Base-by-base conservation (phyloP, 1,140 invertebrate species). In the Solenopsis fugax region DNA sequence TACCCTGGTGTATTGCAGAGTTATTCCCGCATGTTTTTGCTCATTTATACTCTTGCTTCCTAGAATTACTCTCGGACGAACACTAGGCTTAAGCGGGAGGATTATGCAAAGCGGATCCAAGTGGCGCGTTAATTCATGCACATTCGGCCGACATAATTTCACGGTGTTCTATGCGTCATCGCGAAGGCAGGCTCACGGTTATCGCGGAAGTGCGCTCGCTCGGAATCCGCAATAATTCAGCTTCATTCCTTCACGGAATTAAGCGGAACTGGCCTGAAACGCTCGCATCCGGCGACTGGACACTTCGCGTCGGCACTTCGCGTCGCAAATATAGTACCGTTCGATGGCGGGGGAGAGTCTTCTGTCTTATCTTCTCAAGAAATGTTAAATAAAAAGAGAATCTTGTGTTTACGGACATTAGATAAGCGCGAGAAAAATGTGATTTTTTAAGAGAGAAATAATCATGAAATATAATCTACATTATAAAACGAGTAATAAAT, bases 171-270 rank as follows among this genome's bases (percentile, higher is more conserved):
- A 48, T 29, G 34, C 41, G 34, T 24, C 85, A 54, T 60, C 60
- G 16, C 50, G 12, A 2, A 54, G 67, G 37, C 29, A 69, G 62
- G 37, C 37, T 58, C 13, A 48, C 18, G 13, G 52, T 54, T 45
- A 87, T 45, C 48, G 34, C 64, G 85, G 85, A 86, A 86, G 77
- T 52, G 60, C 10, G 13, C 37, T 78, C n/a, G 56, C 18, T 41
- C 6, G 72, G 88, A 90, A 90, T 91, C 76, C 76, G 60, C 80
- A 73, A 56, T 82, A 90, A 90, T 90, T 82, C 58, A 78, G 58
- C 76, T 50, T 50, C 64, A 90, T 88, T 90, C 76, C 81, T 86
- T 88, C 64, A 10, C 12, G 52, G 58, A 88, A 91, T 91, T 88
- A 21, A 89, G 12, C 56, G 60, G 58, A 78, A 78, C 77, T 29